These are phyloP conservation scores for Mandrillus leucophaeus DNA, from an alignment of 2,113 vertebrate genomes.

Conservation along the genomic window DNA sequence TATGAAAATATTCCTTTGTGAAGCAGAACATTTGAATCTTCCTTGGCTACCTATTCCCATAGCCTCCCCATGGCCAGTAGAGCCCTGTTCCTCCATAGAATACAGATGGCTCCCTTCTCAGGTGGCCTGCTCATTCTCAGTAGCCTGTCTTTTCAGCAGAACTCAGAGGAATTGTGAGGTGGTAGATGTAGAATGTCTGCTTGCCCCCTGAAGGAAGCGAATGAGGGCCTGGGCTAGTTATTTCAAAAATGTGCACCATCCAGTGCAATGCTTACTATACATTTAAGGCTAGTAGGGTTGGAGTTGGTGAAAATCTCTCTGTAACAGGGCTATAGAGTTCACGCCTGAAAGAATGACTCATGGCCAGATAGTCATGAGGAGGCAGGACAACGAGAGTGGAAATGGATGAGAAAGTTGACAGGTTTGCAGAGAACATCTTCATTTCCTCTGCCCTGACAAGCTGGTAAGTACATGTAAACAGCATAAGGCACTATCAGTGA, in stretches of 20 bases:
- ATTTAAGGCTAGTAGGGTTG: not conserved
- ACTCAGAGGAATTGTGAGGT: not conserved
- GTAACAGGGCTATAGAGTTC: not conserved
- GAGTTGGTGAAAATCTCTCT: not conserved
- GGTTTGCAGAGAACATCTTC: not conserved
- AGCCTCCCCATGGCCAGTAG: not conserved
- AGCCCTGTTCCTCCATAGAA: not conserved
- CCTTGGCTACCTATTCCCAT: not conserved
- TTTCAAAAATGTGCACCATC: not conserved
- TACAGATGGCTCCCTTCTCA: not conserved
- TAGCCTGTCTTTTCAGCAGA: not conserved
- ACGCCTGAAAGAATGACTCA: not conserved
- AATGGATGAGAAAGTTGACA: not conserved
- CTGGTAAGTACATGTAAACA: not conserved
- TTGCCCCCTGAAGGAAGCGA: not conserved
- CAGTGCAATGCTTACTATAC: not conserved
- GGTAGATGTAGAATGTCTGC: not conserved
- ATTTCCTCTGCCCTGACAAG: not conserved
- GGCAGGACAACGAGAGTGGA: not conserved
- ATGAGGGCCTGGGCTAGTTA: not conserved
- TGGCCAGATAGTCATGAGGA: not conserved
- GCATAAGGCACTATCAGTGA: too few relatives aligned
- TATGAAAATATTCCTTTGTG: not conserved
- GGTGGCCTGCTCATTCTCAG: not conserved
- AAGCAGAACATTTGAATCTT: not conserved